phyloP scores from a whole-genome alignment of 2,888 invertebrate genomes.

The Diarsia brunnea region DNA sequence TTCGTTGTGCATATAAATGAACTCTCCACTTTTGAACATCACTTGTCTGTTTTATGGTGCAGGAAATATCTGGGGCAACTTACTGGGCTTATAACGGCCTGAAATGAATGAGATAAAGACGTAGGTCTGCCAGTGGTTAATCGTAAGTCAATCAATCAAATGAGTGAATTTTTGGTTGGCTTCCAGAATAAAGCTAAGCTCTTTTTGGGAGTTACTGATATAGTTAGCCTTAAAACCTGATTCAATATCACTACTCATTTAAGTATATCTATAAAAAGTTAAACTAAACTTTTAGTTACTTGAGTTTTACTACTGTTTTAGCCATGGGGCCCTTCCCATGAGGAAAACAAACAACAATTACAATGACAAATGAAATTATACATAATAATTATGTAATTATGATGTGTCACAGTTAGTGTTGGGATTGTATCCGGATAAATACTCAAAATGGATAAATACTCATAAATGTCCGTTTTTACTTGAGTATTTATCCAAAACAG shows the following conservation, averaged over 20 bases:
- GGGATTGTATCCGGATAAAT: too few species aligned
- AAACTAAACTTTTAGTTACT: neutral
- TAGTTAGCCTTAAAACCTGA: too few species aligned
- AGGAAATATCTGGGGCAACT: neutral
- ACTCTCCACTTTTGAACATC: neutral
- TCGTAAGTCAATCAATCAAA: neutral
- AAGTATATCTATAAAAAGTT: too few species aligned
- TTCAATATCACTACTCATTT: too few species aligned
- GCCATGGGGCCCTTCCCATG: neutral
- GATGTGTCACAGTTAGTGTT: too few species aligned
- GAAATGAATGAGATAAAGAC: neutral
- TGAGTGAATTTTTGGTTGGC: too few species aligned
- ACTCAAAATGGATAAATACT: too few species aligned
- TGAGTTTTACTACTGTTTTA: neutral
- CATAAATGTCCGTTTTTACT: too few species aligned
- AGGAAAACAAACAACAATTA: neutral
- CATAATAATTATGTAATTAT: too few species aligned
- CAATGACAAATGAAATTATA: constrained; percentile 8
- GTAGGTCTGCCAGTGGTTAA: neutral
- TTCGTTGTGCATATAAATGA: neutral
- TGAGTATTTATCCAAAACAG: too few species aligned
- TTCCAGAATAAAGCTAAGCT: too few species aligned
- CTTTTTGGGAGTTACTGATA: too few species aligned
- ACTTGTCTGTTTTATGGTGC: neutral
- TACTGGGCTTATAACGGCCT: neutral